These are phyloP conservation scores for Oenanthe melanoleuca DNA, from an alignment of 2,113 vertebrate genomes.

Conservation along the genomic window DNA sequence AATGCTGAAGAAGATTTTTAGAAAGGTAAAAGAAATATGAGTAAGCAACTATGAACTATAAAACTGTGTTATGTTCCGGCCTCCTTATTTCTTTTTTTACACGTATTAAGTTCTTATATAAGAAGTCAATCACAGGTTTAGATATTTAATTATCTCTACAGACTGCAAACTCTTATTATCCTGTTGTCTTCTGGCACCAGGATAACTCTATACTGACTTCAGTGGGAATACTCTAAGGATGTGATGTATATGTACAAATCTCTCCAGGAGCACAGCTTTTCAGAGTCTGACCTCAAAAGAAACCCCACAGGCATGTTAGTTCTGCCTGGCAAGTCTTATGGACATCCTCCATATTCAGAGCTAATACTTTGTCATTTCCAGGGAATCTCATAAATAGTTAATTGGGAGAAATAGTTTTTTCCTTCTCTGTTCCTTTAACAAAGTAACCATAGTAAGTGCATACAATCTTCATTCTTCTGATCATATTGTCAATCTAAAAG, in stretches of 20 bases:
- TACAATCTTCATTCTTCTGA: not conserved
- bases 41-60: not conserved
- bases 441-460: not conserved
- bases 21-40: not conserved
- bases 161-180: not conserved
- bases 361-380: not conserved
- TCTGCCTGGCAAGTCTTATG: not conserved
- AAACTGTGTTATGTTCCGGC: not conserved
- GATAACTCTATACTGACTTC: not conserved
- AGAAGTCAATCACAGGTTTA: not conserved
- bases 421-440: not conserved
- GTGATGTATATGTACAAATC: not conserved
- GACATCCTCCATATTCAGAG: not conserved
- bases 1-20: not conserved
- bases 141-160: not conserved
- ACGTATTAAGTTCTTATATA: not conserved
- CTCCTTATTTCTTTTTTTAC: not conserved
- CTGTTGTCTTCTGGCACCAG: not conserved
- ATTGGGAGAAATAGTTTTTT: not conserved
- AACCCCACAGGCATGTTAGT: not conserved
- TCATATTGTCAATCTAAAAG: not conserved
- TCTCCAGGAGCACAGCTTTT: not conserved
- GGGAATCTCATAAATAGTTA: not conserved
- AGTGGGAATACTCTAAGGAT: not conserved
- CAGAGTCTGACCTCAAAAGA: not conserved